Conservation (phyloP, 2,888 invertebrate species). For the Cyrtodaria siliqua region DNA sequence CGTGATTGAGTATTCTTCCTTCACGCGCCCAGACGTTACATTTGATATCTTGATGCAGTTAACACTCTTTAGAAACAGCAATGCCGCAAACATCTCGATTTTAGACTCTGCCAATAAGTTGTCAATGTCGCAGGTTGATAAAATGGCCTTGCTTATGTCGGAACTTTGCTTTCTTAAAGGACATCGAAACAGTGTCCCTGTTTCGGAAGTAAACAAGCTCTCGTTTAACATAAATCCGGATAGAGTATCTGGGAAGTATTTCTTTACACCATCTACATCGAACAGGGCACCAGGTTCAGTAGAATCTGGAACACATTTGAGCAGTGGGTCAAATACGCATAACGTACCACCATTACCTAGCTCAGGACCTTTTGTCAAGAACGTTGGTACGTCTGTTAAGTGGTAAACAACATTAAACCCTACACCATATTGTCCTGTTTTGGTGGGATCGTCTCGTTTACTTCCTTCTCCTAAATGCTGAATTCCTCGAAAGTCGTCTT, state of each 20-base stretch:
- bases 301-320: constrained; percentile 28
- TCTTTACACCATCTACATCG: constrained; percentile 40
- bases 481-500: constrained; percentile 80
- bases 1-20: constrained; percentile 48
- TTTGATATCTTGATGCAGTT: constrained; percentile 30
- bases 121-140: constrained; percentile 14
- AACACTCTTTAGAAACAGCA: constrained; percentile 52
- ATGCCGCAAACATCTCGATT: constrained; percentile 30
- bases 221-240: constrained; percentile 58
- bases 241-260: constrained; percentile 51
- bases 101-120: constrained; percentile 26
- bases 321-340: constrained; percentile 77
- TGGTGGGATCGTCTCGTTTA: constrained; percentile 79
- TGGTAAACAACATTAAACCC: constrained; percentile 85
- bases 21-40: constrained; percentile 32
- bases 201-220: constrained; percentile 16
- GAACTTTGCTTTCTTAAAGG: constrained; percentile 68
- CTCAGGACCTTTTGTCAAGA: constrained; percentile 74
- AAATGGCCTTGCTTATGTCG: constrained; percentile 62
- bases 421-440: constrained; percentile 85
- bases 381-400: constrained; percentile 83
- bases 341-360: constrained; percentile 58
- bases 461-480: constrained; percentile 81
- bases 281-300: constrained; percentile 20
- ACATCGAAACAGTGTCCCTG: constrained; percentile 61